Conservation (phyloP, 1,140 invertebrate species). For the Drosophila bocqueti region DNA sequence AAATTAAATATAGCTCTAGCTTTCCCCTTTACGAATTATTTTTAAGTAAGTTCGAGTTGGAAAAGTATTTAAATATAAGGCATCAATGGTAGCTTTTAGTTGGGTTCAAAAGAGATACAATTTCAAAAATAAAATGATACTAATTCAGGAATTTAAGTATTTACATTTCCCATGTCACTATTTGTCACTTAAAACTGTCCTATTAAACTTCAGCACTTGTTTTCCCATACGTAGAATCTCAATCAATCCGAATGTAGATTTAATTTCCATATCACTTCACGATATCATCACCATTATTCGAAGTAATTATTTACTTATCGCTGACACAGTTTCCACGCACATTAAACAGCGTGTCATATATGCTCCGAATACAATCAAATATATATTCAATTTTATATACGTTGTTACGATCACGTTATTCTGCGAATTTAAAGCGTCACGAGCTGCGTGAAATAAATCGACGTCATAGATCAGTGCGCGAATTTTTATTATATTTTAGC, state of each 20-base stretch:
- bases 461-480: constrained; percentile 79
- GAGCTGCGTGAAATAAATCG: constrained; percentile 71
- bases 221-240: not conserved
- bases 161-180: not conserved
- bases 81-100: not conserved
- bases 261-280: constrained; percentile 24
- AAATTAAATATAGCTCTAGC: not conserved
- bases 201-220: not conserved
- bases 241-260: constrained; percentile 1
- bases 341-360: constrained; percentile 14
- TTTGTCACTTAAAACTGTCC: not conserved
- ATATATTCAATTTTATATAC: constrained; percentile 43
- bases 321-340: constrained; percentile 37
- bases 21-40: not conserved
- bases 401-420: constrained; percentile 64
- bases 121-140: not conserved
- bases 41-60: not conserved
- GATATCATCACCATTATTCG: constrained; percentile 3
- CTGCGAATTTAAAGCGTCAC: constrained; percentile 65
- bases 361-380: constrained; percentile 33
- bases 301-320: constrained; percentile 15
- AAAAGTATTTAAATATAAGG: not conserved
- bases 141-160: not conserved
- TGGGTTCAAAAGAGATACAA: not conserved
- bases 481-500: constrained; percentile 46